Evolutionary conservation across 2,888 invertebrate species (phyloP).

Genomic region (Tachina grossa): DNA sequence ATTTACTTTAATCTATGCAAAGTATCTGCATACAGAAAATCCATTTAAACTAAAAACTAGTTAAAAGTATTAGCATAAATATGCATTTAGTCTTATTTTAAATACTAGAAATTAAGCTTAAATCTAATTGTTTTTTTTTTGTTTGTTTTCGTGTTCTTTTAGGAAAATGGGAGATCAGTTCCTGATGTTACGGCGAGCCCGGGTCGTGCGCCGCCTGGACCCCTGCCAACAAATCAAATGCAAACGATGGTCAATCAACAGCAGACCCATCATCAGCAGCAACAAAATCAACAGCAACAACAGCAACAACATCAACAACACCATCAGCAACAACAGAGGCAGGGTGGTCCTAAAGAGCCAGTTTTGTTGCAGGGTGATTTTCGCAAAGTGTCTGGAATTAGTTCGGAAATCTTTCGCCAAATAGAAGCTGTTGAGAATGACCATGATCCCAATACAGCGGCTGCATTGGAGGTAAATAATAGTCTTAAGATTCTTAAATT

Average conservation of each 20-base stretch:
- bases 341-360: conserved; percentile 84
- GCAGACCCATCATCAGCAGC: conserved; percentile 76
- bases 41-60: conserved; percentile 49
- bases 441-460: conserved; percentile 95
- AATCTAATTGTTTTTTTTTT: neutral
- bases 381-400: conserved; percentile 97
- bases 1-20: conserved; percentile 65
- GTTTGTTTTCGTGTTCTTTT: conserved; percentile 73
- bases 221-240: conserved; percentile 85
- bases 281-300: conserved; percentile 84
- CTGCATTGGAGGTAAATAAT: conserved; percentile 89
- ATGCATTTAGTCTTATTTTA: conserved; percentile 28
- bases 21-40: conserved; percentile 53
- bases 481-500: neutral
- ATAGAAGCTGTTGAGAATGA: conserved; percentile 98
- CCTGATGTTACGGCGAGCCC: conserved; percentile 95
- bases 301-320: conserved; percentile 83
- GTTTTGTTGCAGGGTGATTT: conserved; percentile 96
- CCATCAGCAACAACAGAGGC: conserved; percentile 81
- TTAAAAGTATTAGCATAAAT: conserved; percentile 54
- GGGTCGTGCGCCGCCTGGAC: conserved; percentile 90
- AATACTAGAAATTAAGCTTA: neutral
- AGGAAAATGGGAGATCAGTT: conserved; percentile 96
- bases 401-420: conserved; percentile 97
- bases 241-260: conserved; percentile 83